Percentiles rank a stretch among this genome's conserved stretches.
Evolutionary conservation across 2,113 vertebrate genomes (phyloP).

Genomic region (Eolophus roseicapilla): DNA sequence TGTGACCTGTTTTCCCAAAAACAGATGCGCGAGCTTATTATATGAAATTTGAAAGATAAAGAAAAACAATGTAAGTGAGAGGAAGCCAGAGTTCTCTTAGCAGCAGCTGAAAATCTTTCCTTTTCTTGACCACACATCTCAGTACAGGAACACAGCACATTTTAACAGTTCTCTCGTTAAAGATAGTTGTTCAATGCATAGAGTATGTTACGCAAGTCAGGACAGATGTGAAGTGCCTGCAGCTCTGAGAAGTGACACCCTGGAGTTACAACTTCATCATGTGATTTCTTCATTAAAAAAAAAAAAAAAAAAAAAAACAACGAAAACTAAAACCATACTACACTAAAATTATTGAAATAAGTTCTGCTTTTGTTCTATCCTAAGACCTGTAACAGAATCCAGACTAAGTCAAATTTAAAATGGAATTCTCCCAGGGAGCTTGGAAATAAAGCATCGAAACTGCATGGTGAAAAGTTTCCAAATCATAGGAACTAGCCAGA

Average conservation of each 20-base stretch:
- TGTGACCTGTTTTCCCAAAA: neutral
- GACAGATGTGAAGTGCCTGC: neutral
- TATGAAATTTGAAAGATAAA: neutral
- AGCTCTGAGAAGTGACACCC: neutral
- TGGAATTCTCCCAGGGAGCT: neutral
- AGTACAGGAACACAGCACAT: neutral
- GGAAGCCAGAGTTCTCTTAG: neutral
- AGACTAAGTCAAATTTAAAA: neutral
- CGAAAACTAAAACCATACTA: neutral
- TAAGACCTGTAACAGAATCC: neutral
- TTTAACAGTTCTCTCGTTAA: neutral
- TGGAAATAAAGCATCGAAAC: neutral
- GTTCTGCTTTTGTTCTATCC: neutral
- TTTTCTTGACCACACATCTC: neutral
- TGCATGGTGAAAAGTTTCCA: neutral
- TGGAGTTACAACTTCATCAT: neutral
- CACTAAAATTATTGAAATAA: neutral
- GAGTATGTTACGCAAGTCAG: neutral
- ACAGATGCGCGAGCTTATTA: neutral
- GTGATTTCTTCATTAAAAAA: neutral
- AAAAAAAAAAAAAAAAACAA: accelerated
- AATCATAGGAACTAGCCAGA: conserved; percentile 9
- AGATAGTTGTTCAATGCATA: neutral
- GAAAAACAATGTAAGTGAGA: neutral
- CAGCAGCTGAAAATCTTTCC: neutral